A percentile compares a stretch with the other conserved stretches of the same genome.
Evolutionary conservation across 2,797 vertebrate species (phyloP).

Genomic region (Tapera naevia): DNA sequence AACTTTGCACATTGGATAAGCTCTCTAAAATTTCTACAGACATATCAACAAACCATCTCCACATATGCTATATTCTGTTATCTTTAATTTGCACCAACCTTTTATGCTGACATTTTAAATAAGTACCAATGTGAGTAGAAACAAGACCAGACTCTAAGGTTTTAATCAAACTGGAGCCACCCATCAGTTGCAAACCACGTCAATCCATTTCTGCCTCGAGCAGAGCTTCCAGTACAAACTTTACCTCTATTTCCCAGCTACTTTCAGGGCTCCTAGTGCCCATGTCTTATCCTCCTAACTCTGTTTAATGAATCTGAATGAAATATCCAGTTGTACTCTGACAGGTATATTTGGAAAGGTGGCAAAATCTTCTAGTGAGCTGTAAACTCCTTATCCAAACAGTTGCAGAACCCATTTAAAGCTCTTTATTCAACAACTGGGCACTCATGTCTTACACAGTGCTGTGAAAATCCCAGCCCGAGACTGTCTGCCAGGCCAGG

Average conservation of each 20-base stretch:
- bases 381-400: background rate
- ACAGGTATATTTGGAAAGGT: background rate
- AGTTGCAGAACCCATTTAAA: background rate
- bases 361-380: background rate
- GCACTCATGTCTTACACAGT: background rate
- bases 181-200: fast-evolving
- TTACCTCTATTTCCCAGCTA: background rate
- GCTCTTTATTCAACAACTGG: background rate
- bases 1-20: background rate
- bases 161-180: background rate
- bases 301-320: background rate
- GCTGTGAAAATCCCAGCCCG: background rate
- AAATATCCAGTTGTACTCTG: background rate
- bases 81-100: background rate
- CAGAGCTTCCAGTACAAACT: background rate
- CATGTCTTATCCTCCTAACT: background rate
- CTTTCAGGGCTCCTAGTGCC: background rate
- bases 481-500: background rate
- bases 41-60: background rate
- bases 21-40: background rate
- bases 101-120: background rate
- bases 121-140: background rate
- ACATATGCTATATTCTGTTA: background rate
- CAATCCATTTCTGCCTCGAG: background rate
- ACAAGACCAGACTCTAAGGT: background rate